These are phyloP conservation scores for Lepus timidus DNA, from an alignment of 2,113 vertebrate genomes.

Conservation along the genomic window DNA sequence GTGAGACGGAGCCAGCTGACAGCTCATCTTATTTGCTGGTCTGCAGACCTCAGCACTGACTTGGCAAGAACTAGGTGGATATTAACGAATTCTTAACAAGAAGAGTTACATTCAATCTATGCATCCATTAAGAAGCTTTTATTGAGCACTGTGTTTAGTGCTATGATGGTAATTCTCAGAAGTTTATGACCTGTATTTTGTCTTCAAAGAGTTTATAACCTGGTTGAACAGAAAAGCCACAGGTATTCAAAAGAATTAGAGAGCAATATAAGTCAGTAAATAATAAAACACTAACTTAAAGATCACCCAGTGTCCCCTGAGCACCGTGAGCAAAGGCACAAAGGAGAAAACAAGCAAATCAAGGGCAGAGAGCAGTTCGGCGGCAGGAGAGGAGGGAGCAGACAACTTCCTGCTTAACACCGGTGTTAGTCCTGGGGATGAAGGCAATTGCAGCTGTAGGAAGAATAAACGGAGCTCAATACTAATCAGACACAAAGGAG, in stretches of 20 bases:
- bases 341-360: background rate
- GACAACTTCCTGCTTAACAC: background rate
- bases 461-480: background rate
- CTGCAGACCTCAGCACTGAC: background rate
- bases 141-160: background rate
- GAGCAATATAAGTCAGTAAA: slow-evolving; percentile 40
- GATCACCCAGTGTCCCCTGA: slow-evolving; percentile 18
- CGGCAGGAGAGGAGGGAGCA: too few species aligned
- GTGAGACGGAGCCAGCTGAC: background rate
- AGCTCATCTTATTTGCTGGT: background rate
- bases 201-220: slow-evolving; percentile 30
- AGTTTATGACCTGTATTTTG: slow-evolving; percentile 49
- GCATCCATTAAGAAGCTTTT: background rate
- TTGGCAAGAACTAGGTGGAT: background rate
- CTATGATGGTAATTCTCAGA: slow-evolving; percentile 7
- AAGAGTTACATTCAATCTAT: background rate
- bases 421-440: background rate
- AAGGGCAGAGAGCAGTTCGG: background rate
- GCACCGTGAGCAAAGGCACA: background rate
- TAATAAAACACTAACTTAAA: slow-evolving; percentile 36
- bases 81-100: background rate
- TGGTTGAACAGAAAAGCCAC: slow-evolving; percentile 31
- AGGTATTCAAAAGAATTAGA: slow-evolving; percentile 49
- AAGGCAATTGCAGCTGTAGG: background rate
- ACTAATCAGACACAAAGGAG: background rate